These are phyloP conservation scores for Arctia plantaginis DNA, from an alignment of 2,888 invertebrate species.

Conservation along the genomic window DNA sequence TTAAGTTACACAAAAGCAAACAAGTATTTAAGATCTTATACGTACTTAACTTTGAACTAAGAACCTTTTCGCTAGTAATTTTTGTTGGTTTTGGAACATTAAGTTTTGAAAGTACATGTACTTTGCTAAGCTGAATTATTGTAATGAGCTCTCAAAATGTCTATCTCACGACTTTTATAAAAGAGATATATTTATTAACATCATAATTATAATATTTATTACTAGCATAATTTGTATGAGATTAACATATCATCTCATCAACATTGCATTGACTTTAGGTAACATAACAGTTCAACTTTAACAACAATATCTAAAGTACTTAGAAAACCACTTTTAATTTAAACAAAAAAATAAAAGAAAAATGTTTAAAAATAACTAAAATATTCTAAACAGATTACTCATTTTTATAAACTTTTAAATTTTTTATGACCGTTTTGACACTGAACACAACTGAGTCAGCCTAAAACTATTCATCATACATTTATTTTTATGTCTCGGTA, in stretches of 20 bases:
- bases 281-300: neutral
- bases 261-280: too few species aligned
- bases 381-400: neutral
- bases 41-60: neutral
- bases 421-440: constrained; percentile 22
- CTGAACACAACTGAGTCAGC: constrained; percentile 35
- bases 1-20: neutral
- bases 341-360: neutral
- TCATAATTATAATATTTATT: neutral
- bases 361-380: too few species aligned
- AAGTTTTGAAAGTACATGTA: neutral
- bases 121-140: neutral
- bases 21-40: neutral
- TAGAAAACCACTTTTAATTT: neutral
- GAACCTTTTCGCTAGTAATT: neutral
- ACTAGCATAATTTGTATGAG: neutral
- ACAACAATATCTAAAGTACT: neutral
- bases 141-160: neutral
- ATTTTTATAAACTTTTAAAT: neutral
- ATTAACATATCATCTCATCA: too few species aligned
- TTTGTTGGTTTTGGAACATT: neutral
- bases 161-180: neutral
- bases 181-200: neutral
- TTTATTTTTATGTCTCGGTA: constrained; percentile 34
- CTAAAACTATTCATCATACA: constrained; percentile 43